These are phyloP conservation scores for Trilocha varians DNA, from an alignment of 2,888 invertebrate genomes.

Conservation along the genomic window DNA sequence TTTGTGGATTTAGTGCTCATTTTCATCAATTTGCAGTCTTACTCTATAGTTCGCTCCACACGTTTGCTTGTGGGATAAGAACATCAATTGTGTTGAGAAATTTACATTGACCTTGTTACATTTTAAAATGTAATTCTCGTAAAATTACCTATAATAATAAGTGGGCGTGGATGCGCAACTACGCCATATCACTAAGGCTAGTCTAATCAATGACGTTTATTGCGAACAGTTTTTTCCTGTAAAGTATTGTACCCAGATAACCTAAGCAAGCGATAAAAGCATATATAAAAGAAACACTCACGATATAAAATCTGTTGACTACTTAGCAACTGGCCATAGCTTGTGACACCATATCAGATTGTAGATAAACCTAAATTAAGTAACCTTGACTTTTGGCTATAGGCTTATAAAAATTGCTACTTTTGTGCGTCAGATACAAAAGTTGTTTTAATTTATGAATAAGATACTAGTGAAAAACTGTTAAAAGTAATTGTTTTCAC, in stretches of 20 bases:
- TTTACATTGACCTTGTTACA: no score
- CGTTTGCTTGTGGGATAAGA: no score
- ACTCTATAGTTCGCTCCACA: background rate
- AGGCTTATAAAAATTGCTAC: background rate
- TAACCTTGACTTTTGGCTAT: background rate
- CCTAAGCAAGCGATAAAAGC: constrained; percentile 14
- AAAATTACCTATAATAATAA: no score
- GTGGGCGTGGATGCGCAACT: background rate
- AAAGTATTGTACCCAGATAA: constrained; percentile 10
- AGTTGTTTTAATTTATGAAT: background rate
- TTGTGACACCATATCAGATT: constrained; percentile 5
- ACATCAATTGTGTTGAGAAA: no score
- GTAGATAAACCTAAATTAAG: constrained; percentile 3
- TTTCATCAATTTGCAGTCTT: background rate
- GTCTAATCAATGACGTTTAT: background rate
- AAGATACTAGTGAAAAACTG: background rate
- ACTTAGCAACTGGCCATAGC: constrained; percentile 4
- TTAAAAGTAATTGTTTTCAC: background rate
- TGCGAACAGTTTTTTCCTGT: constrained; percentile 4
- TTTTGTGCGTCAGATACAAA: background rate
- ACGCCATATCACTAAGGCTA: background rate
- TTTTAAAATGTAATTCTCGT: no score
- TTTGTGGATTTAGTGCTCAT: background rate
- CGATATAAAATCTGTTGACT: constrained; percentile 4
- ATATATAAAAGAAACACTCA: constrained; percentile 9